phyloP scores from a whole-genome alignment of 2,888 invertebrate species.

The Caenorhabditis wallacei region DNA sequence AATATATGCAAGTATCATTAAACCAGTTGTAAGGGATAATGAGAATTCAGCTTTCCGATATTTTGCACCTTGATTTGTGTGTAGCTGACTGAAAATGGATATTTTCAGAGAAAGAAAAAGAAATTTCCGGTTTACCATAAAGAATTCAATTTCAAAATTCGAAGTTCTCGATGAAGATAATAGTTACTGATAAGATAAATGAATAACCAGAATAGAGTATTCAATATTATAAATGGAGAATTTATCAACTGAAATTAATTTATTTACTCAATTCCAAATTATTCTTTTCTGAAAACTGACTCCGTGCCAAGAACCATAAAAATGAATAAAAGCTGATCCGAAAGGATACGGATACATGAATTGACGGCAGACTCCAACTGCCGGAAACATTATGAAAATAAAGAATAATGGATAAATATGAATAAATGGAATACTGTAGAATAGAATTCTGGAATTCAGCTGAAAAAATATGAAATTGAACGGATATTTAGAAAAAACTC shows the following conservation, averaged over 20 bases:
- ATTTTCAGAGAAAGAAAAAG: not conserved
- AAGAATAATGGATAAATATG: slow-evolving; percentile 15
- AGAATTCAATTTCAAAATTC: slow-evolving; percentile 2
- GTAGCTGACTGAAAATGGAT: slow-evolving; percentile 3
- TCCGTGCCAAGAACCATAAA: slow-evolving; percentile 16
- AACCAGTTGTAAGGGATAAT: not conserved
- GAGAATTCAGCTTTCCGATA: slow-evolving; percentile 18
- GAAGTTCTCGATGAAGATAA: not conserved
- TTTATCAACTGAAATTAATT: slow-evolving; percentile 6
- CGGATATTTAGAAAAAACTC: not conserved
- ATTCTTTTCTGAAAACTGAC: not conserved
- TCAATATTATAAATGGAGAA: slow-evolving; percentile 5
- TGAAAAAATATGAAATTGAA: slow-evolving; percentile 14
- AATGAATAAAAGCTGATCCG: slow-evolving; percentile 28
- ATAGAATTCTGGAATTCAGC: slow-evolving; percentile 14
- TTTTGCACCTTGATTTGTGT: slow-evolving; percentile 14
- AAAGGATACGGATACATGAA: slow-evolving; percentile 14
- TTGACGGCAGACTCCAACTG: slow-evolving; percentile 42
- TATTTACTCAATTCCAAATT: not conserved
- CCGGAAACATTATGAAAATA: slow-evolving; percentile 32
- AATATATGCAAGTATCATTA: not conserved
- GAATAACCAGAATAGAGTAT: slow-evolving; percentile 16
- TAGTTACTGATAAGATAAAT: slow-evolving; percentile 2
- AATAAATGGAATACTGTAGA: slow-evolving; percentile 14
- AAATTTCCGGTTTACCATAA: not conserved